Percentiles rank a stretch among this genome's conserved stretches.
Conservation (phyloP, 1,140 invertebrate species). For the Aphelinus atriplicis region DNA sequence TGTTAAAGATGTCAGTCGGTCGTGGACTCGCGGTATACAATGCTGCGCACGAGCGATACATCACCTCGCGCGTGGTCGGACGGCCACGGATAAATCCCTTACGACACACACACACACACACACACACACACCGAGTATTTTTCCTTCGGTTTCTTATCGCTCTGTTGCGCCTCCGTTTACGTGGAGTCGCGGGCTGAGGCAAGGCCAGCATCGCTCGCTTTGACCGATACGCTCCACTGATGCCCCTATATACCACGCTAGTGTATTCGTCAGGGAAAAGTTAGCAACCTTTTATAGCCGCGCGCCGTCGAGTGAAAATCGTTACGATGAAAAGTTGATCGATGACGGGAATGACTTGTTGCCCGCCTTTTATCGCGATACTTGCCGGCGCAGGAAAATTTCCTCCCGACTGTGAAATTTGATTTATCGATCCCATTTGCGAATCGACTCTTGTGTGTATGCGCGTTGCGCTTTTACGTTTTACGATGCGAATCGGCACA, state of each 20-base stretch:
- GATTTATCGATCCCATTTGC: background rate
- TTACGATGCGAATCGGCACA: background rate
- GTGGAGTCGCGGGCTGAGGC: background rate
- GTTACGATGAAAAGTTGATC: background rate
- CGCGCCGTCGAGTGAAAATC: background rate
- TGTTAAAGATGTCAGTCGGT: constrained; percentile 32
- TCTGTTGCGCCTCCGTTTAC: background rate
- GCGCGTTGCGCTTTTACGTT: background rate
- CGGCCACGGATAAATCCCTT: constrained; percentile 8
- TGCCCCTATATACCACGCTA: background rate
- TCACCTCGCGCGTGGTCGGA: background rate
- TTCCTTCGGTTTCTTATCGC: constrained; percentile 3
- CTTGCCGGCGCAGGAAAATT: background rate
- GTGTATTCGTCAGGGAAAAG: background rate
- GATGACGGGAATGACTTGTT: constrained; percentile 4
- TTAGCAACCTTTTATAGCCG: background rate
- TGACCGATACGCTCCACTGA: too few species aligned
- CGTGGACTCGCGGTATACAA: background rate
- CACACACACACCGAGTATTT: background rate
- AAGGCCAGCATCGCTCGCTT: background rate
- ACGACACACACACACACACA: background rate
- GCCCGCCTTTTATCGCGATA: background rate
- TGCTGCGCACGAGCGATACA: background rate
- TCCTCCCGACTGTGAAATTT: background rate
- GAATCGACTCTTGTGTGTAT: background rate